These are phyloP conservation scores for Elanoides forficatus DNA, from an alignment of 2,113 vertebrate species.

Conservation along the genomic window DNA sequence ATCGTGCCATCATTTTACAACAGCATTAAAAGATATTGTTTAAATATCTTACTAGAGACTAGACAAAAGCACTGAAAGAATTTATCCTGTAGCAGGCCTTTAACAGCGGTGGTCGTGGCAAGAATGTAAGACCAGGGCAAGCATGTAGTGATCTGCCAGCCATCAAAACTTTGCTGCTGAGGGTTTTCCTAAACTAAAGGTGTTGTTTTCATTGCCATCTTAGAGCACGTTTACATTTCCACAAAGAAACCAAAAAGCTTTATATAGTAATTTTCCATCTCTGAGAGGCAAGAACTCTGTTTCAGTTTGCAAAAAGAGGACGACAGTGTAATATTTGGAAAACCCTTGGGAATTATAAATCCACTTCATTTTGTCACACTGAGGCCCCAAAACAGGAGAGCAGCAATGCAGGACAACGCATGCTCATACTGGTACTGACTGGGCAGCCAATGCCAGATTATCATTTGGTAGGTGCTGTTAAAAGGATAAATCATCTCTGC, in stretches of 20 bases:
- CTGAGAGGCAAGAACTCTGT: neutral
- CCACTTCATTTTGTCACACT: neutral
- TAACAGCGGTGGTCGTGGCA: rapidly evolving
- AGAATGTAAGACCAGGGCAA: neutral
- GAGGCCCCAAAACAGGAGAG: neutral
- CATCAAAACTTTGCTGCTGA: neutral
- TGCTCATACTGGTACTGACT: no score
- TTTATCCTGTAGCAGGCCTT: neutral
- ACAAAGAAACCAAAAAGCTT: neutral
- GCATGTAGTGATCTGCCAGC: rapidly evolving
- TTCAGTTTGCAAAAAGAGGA: neutral
- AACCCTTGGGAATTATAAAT: neutral
- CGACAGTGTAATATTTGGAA: rapidly evolving
- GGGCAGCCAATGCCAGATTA: neutral
- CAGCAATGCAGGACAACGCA: neutral
- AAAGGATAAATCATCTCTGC: neutral
- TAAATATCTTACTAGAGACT: neutral
- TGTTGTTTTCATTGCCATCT: neutral
- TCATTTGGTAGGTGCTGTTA: neutral
- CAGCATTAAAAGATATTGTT: neutral
- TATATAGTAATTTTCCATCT: neutral
- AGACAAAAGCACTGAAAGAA: neutral
- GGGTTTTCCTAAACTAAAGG: neutral
- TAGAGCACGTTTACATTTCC: neutral
- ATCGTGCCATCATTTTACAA: neutral